Percentiles rank a stretch among this genome's conserved stretches.
phyloP scores from a whole-genome alignment of 2,888 invertebrate species.

The Alsophila aescularia region DNA sequence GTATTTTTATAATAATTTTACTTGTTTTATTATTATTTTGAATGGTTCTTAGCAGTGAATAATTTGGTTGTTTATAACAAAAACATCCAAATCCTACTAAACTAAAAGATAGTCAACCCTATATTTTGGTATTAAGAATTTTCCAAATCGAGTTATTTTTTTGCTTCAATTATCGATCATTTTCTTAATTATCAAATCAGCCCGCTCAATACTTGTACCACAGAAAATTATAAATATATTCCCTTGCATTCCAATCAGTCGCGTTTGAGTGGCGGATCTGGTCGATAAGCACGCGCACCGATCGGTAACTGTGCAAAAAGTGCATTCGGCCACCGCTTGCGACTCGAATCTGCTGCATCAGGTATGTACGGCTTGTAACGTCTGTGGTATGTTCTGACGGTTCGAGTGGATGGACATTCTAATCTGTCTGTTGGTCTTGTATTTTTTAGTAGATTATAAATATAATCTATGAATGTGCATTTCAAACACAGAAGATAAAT shows the following conservation, averaged over 20 bases:
- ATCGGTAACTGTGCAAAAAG: conserved; percentile 12
- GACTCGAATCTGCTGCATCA: neutral
- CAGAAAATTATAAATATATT: conserved; percentile 8
- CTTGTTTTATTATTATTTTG: too few species aligned
- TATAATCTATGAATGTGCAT: neutral
- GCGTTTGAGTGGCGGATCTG: conserved; percentile 16
- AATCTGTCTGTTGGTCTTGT: neutral
- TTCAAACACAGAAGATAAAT: too few species aligned
- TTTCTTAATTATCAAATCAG: too few species aligned
- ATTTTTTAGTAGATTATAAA: neutral
- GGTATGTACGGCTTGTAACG: conserved; percentile 6
- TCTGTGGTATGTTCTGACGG: neutral
- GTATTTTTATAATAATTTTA: too few species aligned
- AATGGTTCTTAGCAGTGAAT: too few species aligned
- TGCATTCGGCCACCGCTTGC: neutral
- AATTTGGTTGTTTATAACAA: too few species aligned
- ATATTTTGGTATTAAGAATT: too few species aligned
- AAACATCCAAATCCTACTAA: too few species aligned
- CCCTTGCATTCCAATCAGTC: conserved; percentile 20
- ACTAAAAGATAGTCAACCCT: too few species aligned
- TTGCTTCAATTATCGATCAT: too few species aligned
- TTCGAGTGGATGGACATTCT: neutral
- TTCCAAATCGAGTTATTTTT: too few species aligned
- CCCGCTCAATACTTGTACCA: conserved; percentile 3
- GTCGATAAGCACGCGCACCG: conserved; percentile 15